These are phyloP conservation scores for Ophthalmolycus amberensis DNA, from an alignment of 2,113 vertebrate genomes.

Conservation along the genomic window DNA sequence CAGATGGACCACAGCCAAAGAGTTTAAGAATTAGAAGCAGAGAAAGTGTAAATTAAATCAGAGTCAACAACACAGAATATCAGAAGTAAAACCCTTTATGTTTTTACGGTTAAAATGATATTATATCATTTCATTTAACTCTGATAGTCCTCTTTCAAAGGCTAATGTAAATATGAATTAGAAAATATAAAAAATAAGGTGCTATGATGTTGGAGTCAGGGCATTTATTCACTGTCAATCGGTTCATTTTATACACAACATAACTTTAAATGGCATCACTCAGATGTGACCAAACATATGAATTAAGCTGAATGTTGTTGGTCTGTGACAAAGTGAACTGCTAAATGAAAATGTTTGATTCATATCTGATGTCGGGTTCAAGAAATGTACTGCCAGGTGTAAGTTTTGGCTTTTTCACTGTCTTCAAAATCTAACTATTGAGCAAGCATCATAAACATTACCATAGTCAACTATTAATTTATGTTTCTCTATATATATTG, in stretches of 20 bases:
- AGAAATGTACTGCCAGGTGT: not conserved
- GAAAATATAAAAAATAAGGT: not conserved
- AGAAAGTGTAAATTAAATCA: not conserved
- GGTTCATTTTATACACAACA: not conserved
- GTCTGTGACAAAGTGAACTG: not conserved
- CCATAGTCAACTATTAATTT: no score
- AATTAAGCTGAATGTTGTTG: not conserved
- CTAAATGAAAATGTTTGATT: not conserved
- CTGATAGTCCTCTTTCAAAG: not conserved
- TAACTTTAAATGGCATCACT: not conserved
- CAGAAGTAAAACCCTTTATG: not conserved
- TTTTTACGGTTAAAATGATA: not conserved
- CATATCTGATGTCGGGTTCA: not conserved
- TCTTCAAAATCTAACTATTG: not conserved
- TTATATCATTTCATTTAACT: not conserved
- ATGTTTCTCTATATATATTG: not conserved
- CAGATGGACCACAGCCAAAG: not conserved
- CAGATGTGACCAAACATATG: not conserved
- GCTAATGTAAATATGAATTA: not conserved
- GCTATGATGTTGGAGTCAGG: not conserved
- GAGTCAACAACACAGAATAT: not conserved
- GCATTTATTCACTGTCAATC: not conserved
- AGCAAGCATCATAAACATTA: not conserved
- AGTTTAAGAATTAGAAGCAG: not conserved
- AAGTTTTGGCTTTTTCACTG: not conserved